Evolutionary conservation across 2,888 invertebrate species (phyloP).

Genomic region (Macaria notata): DNA sequence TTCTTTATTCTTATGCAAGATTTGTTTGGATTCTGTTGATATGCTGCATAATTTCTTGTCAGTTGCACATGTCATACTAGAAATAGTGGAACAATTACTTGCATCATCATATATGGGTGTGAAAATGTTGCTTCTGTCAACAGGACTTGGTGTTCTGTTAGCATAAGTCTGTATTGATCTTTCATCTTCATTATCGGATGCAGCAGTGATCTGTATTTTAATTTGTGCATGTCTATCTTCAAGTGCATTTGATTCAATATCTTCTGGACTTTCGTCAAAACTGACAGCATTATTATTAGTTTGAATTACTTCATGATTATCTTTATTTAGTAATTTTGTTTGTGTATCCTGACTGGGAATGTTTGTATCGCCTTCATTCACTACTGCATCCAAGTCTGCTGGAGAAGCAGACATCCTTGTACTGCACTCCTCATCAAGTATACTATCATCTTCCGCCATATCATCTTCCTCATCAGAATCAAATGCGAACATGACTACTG

Average conservation of each 20-base stretch:
- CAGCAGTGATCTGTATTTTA: background rate
- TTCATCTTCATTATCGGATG: background rate
- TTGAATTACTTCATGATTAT: too few species aligned
- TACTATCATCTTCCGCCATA: background rate
- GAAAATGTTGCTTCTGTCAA: background rate
- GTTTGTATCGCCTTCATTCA: background rate
- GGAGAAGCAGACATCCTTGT: background rate
- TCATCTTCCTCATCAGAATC: conserved; percentile 5
- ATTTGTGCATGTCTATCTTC: background rate
- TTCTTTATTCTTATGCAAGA: too few species aligned
- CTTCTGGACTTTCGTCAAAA: too few species aligned
- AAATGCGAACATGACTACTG: background rate
- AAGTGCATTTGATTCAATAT: background rate
- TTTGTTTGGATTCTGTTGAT: too few species aligned
- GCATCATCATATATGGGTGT: background rate
- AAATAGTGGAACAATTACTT: too few species aligned
- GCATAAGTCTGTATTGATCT: background rate
- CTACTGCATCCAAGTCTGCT: background rate
- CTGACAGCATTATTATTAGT: too few species aligned
- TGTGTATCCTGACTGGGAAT: background rate
- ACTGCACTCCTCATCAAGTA: background rate
- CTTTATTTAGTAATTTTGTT: background rate
- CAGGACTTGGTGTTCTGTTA: background rate
- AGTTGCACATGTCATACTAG: too few species aligned
- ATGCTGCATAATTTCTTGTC: too few species aligned